These are phyloP conservation scores for Lepeophtheirus nordmannii DNA, from an alignment of 2,888 invertebrate species.

Conservation along the genomic window DNA sequence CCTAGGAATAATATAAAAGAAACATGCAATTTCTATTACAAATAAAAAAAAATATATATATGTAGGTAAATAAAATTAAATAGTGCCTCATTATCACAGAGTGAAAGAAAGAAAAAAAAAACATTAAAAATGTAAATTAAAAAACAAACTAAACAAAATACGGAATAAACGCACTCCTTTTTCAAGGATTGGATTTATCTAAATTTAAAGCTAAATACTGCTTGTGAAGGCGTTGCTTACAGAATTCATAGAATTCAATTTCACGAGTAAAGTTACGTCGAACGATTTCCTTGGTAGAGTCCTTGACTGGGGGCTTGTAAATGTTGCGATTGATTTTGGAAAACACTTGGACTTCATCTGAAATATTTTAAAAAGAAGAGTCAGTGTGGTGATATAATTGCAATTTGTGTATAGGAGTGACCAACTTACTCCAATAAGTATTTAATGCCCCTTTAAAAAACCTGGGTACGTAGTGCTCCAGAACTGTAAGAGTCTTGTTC, in stretches of 20 bases:
- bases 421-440: constrained; percentile 57
- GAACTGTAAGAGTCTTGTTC: constrained; percentile 65
- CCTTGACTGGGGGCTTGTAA: constrained; percentile 71
- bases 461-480: constrained; percentile 65
- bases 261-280: constrained; percentile 70
- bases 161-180: background rate
- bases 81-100: too few relatives aligned
- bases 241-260: constrained; percentile 80
- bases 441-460: constrained; percentile 64
- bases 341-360: constrained; percentile 30
- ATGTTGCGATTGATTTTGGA: constrained; percentile 47
- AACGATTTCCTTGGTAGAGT: constrained; percentile 67
- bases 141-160: background rate
- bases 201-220: constrained; percentile 49
- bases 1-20: too few relatives aligned
- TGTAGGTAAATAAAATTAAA: too few relatives aligned
- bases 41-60: too few relatives aligned
- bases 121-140: too few relatives aligned
- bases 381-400: constrained; percentile 4
- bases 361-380: constrained; percentile 21
- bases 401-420: constrained; percentile 36
- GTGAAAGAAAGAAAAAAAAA: too few relatives aligned
- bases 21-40: too few relatives aligned
- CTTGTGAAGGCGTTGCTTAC: constrained; percentile 62
- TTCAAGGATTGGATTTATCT: constrained; percentile 23